Base-by-base conservation (phyloP, 1,140 invertebrate species). In the Papilio polytes region DNA sequence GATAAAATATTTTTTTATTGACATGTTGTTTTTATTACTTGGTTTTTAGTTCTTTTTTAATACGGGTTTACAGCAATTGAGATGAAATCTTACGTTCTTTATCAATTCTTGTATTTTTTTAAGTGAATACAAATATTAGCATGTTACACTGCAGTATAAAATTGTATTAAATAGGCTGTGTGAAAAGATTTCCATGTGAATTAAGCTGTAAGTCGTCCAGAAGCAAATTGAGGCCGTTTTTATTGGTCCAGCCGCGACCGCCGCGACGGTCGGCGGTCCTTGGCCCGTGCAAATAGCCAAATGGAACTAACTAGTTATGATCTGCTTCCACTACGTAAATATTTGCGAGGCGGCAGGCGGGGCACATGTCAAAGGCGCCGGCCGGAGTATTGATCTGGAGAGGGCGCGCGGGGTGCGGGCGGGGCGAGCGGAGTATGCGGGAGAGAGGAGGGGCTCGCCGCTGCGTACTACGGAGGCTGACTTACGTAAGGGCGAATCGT, bases 321-420 rank as follows among this genome's bases (percentile, higher is more conserved):
- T 94, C 92, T 90, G 91, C 90, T 91, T 91, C 91, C 91, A 88
- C 91, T 92, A 92, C 89, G 92, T 94, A 94, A 94, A 94, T 94
- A 94, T 94, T 94, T 95, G 94, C 92, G 84, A 91, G 91, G 88
- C 85, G 91, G 89, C 88, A 92, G 88, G 90, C 87, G 90, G 92
- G 90, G 91, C 89, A 93, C 93, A 94, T 94, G 93, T 94, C 93
- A 94, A 94, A 92, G 94, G 93, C 89, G 86, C 88, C 85, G 91
- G 90, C 91, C 90, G 86, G 89, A 90, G 94, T 95, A 95, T 95
- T 95, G 95, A 95, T 95, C 94, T 95, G 92, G 89, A 85, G 90
- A 83, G 87, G 84, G 84, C 79, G 59, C 80, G 77, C 85, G 13
- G 81, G 72, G 72, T 74, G 70, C 26, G 74, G 22, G 44, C 36